Evolutionary conservation across 2,797 vertebrate species (phyloP).

Genomic region (Eulemur rubriventer): DNA sequence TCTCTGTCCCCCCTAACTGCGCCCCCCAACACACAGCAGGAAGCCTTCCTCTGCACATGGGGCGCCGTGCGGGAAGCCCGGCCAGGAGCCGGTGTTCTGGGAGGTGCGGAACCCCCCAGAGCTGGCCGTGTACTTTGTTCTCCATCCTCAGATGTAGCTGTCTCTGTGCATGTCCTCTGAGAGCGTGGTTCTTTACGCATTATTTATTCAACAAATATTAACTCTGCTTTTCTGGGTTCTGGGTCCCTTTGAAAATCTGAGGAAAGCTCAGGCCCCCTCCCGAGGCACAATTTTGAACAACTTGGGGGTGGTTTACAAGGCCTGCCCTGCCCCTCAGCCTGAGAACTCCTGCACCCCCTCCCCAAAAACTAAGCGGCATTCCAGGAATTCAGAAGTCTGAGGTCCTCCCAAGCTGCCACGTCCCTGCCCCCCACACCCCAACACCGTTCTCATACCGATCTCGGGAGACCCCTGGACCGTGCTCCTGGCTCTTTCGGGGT

Average conservation of each 20-base stretch:
- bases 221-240: background rate
- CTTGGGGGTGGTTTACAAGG: background rate
- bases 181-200: background rate
- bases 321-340: background rate
- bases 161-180: background rate
- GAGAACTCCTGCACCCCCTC: background rate
- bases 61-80: background rate
- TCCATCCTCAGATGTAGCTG: background rate
- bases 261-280: background rate
- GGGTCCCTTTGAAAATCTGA: background rate
- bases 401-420: accelerated
- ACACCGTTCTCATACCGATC: accelerated
- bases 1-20: background rate
- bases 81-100: background rate
- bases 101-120: background rate
- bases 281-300: background rate
- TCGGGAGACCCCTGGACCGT: background rate
- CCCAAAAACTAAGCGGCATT: background rate
- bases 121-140: accelerated
- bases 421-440: background rate
- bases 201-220: background rate
- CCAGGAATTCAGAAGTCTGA: background rate
- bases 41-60: background rate
- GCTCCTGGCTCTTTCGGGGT: background rate
- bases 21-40: background rate